These are phyloP conservation scores for Drosophila punjabiensis DNA, from an alignment of 1,140 invertebrate genomes.

Conservation along the genomic window DNA sequence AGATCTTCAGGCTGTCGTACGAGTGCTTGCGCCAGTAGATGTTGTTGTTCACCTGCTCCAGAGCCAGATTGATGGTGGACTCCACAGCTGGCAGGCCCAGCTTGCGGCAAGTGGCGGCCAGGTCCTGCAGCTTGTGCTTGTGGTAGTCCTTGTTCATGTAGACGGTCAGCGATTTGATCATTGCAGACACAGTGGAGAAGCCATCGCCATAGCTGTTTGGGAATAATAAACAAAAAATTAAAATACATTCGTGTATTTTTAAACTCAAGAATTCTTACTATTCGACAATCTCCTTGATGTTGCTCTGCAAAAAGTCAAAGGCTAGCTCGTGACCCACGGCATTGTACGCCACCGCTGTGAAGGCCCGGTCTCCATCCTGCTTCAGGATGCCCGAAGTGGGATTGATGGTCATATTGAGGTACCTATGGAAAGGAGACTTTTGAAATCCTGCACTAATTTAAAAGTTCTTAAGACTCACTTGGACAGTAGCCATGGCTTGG, in stretches of 20 bases:
- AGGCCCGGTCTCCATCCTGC: conserved; percentile 87
- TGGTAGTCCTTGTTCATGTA: conserved; percentile 86
- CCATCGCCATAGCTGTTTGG: conserved; percentile 86
- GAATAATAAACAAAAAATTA: not conserved
- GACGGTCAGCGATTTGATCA: conserved; percentile 86
- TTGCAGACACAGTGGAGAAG: conserved; percentile 86
- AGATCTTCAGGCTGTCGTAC: conserved; percentile 75
- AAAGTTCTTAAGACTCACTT: conserved; percentile 83
- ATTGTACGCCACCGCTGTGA: conserved; percentile 81
- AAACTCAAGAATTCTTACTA: conserved; percentile 84
- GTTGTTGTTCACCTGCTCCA: conserved; percentile 83
- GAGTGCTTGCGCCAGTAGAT: conserved; percentile 83
- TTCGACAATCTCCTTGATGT: conserved; percentile 85
- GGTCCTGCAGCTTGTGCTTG: conserved; percentile 71
- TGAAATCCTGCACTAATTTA: not conserved
- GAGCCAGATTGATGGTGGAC: conserved; percentile 74
- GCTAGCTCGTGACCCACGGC: conserved; percentile 86
- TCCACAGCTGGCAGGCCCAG: conserved; percentile 76
- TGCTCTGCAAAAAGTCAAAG: conserved; percentile 86
- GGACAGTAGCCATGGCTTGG: conserved; percentile 80
- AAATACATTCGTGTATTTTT: accelerated
- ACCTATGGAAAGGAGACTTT: conserved; percentile 64
- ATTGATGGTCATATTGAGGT: conserved; percentile 86
- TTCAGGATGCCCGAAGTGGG: conserved; percentile 86
- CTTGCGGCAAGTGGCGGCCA: conserved; percentile 68